Evolutionary conservation across 1,140 invertebrate species (phyloP).

Genomic region (Pteromalus puparum): DNA sequence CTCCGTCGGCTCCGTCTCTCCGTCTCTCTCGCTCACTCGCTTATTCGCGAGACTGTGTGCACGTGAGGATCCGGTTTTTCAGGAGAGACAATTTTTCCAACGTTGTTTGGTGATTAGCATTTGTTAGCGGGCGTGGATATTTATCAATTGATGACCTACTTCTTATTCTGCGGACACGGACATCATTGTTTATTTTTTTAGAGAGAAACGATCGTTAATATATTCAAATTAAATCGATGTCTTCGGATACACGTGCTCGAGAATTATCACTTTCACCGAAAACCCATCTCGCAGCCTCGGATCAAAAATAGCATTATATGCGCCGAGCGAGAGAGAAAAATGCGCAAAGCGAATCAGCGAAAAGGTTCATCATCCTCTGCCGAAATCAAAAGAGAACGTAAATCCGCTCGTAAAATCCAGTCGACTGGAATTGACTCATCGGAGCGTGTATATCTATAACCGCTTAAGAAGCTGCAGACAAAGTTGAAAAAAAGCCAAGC

Average conservation of each 20-base stretch:
- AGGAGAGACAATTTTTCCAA: neutral
- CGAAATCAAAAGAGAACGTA: slow-evolving; percentile 18
- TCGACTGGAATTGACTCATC: slow-evolving; percentile 23
- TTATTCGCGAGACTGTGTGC: neutral
- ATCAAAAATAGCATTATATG: neutral
- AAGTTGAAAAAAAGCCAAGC: neutral
- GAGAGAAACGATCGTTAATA: too few relatives aligned
- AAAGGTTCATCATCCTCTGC: slow-evolving; percentile 25
- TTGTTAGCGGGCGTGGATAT: too few relatives aligned
- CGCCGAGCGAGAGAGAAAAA: neutral
- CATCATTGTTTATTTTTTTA: too few relatives aligned
- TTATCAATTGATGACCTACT: too few relatives aligned
- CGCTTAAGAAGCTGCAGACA: neutral
- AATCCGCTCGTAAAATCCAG: slow-evolving; percentile 21
- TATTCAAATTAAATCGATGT: too few relatives aligned
- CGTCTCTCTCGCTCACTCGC: neutral
- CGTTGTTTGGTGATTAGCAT: too few relatives aligned
- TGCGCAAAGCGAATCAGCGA: slow-evolving; percentile 7
- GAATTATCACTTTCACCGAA: neutral
- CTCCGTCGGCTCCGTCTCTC: neutral
- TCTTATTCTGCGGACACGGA: too few relatives aligned
- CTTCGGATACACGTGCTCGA: neutral
- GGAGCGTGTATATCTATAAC: neutral
- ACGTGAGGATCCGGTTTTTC: neutral
- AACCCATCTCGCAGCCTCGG: neutral